Evolutionary conservation across 2,797 vertebrate species (phyloP), one percentile per base, ranked within the genome.

Genomic region (Phylloscopus collybita): DNA sequence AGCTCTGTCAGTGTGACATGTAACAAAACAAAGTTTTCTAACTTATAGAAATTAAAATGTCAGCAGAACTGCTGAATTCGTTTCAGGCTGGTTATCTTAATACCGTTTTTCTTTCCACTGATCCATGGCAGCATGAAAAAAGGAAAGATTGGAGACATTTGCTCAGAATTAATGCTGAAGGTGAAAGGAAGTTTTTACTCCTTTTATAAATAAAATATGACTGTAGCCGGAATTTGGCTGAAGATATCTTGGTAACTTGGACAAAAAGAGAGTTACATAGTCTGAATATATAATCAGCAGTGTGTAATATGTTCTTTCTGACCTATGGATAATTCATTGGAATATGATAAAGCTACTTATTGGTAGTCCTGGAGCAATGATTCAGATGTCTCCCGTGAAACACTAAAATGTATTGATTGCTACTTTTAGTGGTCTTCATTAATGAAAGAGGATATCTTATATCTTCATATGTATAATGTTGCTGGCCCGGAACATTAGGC

Each of bases 81-180:
- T 83, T 89, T 85, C 72, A 83, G 70, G 17, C 16, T 80, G 50
- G 50, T 92, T 91, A 67, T 88, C 64, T 75, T 86, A 67, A 82
- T 57, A 72, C n/a, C 21, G 29, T 70, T 92, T 92, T 78, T 92
- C 59, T 93, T 94, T 79, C 50, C n/a, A 47, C n/a, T 74, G 69
- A 71, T 82, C 61, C 65, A 21, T 74, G 60, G 40, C 32, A 85
- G 20, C 42, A 38, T 51, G 59, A 69, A 59, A 71, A 91, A 91
- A 36, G 40, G 42, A 29, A 88, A 36, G 20, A 80, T 11, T 45
- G 30, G 22, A 80, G 61, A 86, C 44, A 72, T 90, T 92, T 85
- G 15, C 61, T 83, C 44, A 81, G 27, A 74, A 80, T 90, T 60
- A 82, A 59, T 87, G 83, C 34, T 85, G 42, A 82, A 82, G 42